These are phyloP conservation scores for Caligus rogercresseyi DNA, from an alignment of 1,140 invertebrate species.

Conservation along the genomic window DNA sequence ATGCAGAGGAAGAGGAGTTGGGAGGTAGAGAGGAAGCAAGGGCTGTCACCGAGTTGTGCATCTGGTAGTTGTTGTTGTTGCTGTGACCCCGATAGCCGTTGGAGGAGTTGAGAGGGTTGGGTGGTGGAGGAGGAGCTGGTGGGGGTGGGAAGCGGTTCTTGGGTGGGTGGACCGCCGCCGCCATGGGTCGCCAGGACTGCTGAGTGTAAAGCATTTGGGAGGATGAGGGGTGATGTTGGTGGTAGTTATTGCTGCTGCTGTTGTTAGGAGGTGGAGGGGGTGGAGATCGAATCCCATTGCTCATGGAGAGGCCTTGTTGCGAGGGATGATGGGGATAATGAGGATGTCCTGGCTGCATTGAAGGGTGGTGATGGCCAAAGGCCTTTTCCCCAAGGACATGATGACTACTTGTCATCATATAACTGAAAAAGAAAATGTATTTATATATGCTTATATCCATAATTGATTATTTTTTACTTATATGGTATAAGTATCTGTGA, in stretches of 20 bases:
- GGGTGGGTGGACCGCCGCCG: neutral
- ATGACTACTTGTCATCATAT: neutral
- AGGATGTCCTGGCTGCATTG: too few relatives aligned
- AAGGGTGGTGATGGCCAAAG: too few relatives aligned
- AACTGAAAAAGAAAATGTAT: neutral
- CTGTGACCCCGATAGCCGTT: neutral
- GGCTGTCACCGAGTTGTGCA: too few relatives aligned
- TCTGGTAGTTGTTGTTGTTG: neutral
- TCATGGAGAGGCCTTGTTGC: too few relatives aligned
- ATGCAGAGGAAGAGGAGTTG: neutral
- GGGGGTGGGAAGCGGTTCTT: neutral
- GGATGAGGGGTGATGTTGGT: neutral
- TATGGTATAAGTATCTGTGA: too few relatives aligned
- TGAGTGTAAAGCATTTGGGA: neutral
- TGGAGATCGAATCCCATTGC: too few relatives aligned
- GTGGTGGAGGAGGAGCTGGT: neutral
- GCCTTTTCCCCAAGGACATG: too few relatives aligned
- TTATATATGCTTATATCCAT: too few relatives aligned
- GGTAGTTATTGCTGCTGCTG: neutral
- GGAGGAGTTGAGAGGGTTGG: neutral
- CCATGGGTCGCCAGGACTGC: neutral
- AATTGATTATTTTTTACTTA: too few relatives aligned
- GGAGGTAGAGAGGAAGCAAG: neutral
- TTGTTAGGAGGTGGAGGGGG: neutral
- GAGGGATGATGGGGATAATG: neutral